Evolutionary conservation across 2,797 vertebrate genomes (phyloP).

Genomic region (Leptatherina wallacei): DNA sequence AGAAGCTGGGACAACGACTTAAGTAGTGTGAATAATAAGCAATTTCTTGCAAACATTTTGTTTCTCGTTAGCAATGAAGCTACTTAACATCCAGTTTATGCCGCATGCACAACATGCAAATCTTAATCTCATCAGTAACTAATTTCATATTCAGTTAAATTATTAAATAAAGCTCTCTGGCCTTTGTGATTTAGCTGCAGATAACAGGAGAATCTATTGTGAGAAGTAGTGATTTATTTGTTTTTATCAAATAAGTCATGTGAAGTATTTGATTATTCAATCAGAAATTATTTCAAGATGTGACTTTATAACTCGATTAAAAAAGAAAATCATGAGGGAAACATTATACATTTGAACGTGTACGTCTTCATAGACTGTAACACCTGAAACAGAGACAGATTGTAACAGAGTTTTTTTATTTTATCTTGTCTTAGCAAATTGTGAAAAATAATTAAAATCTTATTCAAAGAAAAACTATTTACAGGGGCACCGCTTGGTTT

Average conservation of each 20-base stretch:
- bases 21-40: slow-evolving; percentile 1
- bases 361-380: no score
- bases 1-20: not conserved
- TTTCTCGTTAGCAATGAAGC: not conserved
- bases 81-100: not conserved
- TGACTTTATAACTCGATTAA: no score
- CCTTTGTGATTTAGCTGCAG: not conserved
- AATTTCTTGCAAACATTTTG: not conserved
- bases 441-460: not conserved
- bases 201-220: not conserved
- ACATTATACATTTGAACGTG: no score
- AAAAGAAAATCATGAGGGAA: no score
- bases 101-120: not conserved
- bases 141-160: not conserved
- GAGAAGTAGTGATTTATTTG: not conserved
- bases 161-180: not conserved
- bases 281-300: no score
- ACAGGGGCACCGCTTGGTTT: not conserved
- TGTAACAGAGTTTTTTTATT: no score
- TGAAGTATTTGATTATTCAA: no score
- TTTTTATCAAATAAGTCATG: no score
- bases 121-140: not conserved
- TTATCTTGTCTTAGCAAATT: no score
- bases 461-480: not conserved
- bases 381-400: no score